Conservation (phyloP, 2,888 invertebrate genomes). For the Ophonus ardosiacus region DNA sequence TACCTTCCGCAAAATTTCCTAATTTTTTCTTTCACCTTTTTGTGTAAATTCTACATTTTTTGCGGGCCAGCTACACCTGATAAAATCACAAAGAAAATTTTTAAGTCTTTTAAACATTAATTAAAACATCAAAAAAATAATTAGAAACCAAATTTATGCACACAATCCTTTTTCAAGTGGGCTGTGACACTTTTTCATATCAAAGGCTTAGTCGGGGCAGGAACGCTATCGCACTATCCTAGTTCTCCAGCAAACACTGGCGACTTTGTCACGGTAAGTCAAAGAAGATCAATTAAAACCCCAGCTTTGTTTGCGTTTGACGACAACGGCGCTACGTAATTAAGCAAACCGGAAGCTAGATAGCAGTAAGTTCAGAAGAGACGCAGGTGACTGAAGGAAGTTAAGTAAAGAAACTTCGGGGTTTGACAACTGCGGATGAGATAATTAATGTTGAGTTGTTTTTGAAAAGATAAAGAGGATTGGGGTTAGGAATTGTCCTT, state of each 20-base stretch:
- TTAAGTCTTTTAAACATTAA: background rate
- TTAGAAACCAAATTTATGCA: background rate
- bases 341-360: constrained; percentile 32
- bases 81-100: background rate
- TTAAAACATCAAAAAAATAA: background rate
- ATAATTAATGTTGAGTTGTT: background rate
- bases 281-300: constrained; percentile 39
- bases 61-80: background rate
- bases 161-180: background rate
- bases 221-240: background rate
- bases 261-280: constrained; percentile 6
- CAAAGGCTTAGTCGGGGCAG: background rate
- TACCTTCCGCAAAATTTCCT: too few species aligned
- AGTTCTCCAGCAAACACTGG: background rate
- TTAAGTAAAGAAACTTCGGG: background rate
- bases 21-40: background rate
- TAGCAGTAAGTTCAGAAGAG: too few species aligned
- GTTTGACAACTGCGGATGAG: constrained; percentile 3
- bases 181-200: background rate
- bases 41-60: background rate
- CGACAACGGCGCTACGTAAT: constrained; percentile 1
- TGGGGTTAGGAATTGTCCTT: background rate
- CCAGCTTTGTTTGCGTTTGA: constrained; percentile 19
- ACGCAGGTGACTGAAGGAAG: constrained; percentile 18
- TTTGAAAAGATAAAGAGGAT: background rate